Evolutionary conservation across 2,113 vertebrate genomes (phyloP), one percentile per base, ranked within the genome.

Genomic region (Grammomys surdaster): DNA sequence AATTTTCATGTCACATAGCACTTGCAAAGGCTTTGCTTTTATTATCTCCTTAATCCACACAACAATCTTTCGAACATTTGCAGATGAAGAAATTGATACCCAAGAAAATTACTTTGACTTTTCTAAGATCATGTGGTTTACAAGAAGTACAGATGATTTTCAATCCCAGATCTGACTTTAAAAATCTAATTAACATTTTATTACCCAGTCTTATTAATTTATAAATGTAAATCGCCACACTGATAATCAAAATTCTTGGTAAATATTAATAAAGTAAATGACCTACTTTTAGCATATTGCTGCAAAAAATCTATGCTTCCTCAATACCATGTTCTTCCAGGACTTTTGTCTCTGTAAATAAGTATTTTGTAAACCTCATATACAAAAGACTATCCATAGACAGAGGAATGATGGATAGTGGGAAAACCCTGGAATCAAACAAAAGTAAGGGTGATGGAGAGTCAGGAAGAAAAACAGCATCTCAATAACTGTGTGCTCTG

Each of bases 391-490:
- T 90, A 76, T 95, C 75, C 91, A 90, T 13, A 93, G 63, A 96
- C 93, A 73, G 73, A 78, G 76, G 96, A 96, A 89, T 88, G 89
- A 97, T 91, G 90, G 63, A 0, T n/a, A 97, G 33, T 95, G 92
- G 67, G 97, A 97, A 93, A 75, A 77, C 89, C 95, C 76, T 96
- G 84, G 92, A 96, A 96, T 96, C 95, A 86, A 96, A 95, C 80
- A 95, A 93, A 98, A 97, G 97, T 88, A 2, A 97, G 65, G 96
- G 95, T 58, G 97, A 97, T 95, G 93, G 96, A 98, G 96, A 97
- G 75, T 5, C 14, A 93, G 80, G 76, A 98, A 97, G 95, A 96
- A 58, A 96, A 98, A 97, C 46, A 93, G 80, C 92, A 91, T 72
- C 97, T 97, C 89, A 95, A 86, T 94, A 97, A 89, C 95, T 89